These are phyloP conservation scores for chimpanzee (Pan troglodytes) DNA, from an alignment of 2,113 vertebrate genomes.

Conservation along the genomic window NHGRI_mPanTro3-v2.1_pri NC_072419.2:14114501-14115000, in stretches of 20 bases:
- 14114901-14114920: conserved; percentile 52
- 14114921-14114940: background rate
- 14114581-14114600: background rate
- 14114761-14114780: conserved; percentile 26
- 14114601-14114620: conserved; percentile 21
- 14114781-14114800: conserved; percentile 45
- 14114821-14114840: conserved; percentile 58
- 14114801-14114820: conserved; percentile 58
- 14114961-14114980: background rate
- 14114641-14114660: conserved; percentile 13
- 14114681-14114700: conserved; percentile 39
- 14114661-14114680: conserved; percentile 42
- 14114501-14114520: background rate
- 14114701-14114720: conserved; percentile 37
- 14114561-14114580: conserved; percentile 12
- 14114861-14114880: background rate
- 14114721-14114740: conserved; percentile 61
- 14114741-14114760: background rate
- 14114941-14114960: conserved; percentile 44
- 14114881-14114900: conserved; percentile 26
- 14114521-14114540: background rate
- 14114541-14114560: conserved; percentile 1
- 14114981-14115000: background rate
- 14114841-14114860: conserved; percentile 14
- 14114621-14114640: conserved; percentile 7